phyloP scores from a whole-genome alignment of 2,888 invertebrate species.

The Selenia dentaria region DNA sequence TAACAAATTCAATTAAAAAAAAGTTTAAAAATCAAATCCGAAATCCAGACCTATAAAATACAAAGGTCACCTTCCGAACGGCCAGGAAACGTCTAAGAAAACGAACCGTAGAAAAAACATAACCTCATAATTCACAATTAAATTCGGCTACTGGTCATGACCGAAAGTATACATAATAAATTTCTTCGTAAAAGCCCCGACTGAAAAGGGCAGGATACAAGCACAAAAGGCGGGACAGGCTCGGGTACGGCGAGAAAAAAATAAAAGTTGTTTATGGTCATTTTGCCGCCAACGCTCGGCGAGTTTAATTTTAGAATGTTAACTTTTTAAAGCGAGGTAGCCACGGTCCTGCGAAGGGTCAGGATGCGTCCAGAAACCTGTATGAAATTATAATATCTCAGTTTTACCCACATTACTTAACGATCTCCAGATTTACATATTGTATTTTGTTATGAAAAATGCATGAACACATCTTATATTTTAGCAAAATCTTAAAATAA shows the following conservation, averaged over 20 bases:
- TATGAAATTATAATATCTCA: constrained; percentile 19
- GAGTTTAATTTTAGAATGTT: constrained; percentile 75
- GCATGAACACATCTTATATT: too few species aligned
- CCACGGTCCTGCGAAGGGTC: constrained; percentile 26
- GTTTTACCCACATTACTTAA: not conserved
- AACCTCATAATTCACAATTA: constrained; percentile 82
- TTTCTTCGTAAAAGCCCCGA: constrained; percentile 79
- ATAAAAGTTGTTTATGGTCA: constrained; percentile 76
- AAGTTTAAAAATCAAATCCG: constrained; percentile 14
- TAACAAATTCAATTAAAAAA: constrained; percentile 50
- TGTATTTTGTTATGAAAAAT: too few species aligned
- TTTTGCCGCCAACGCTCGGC: constrained; percentile 77
- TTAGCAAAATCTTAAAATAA: too few species aligned
- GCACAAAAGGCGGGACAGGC: constrained; percentile 70
- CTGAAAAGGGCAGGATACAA: constrained; percentile 81
- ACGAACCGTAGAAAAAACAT: constrained; percentile 48
- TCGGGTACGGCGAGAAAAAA: constrained; percentile 63
- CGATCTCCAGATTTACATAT: too few species aligned
- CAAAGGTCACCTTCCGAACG: constrained; percentile 74
- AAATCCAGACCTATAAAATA: constrained; percentile 58
- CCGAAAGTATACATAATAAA: constrained; percentile 81
- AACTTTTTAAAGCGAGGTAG: constrained; percentile 47
- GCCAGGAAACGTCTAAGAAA: constrained; percentile 64
- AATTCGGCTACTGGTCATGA: constrained; percentile 82
- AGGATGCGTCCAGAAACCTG: constrained; percentile 30